Evolutionary conservation across 2,113 vertebrate species (phyloP).

Genomic region (Limnothrissa miodon): DNA sequence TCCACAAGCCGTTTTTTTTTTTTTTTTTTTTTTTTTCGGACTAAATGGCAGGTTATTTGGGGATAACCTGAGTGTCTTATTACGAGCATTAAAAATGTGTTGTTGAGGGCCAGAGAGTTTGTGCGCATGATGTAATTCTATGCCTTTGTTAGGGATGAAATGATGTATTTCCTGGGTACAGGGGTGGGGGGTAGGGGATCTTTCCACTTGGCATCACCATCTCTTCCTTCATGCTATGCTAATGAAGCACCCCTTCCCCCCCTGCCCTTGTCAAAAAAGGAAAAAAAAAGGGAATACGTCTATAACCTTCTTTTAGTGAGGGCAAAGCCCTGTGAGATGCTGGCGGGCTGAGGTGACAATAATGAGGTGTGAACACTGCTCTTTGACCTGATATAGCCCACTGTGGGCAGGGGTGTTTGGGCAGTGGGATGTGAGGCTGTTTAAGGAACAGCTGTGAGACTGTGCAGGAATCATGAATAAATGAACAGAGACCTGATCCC

Average conservation of each 20-base stretch:
- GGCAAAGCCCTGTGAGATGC: neutral
- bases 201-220: neutral
- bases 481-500: slow-evolving; percentile 76
- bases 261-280: too few species aligned
- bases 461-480: slow-evolving; percentile 70
- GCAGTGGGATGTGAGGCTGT: too few species aligned
- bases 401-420: neutral
- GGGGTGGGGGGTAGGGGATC: neutral
- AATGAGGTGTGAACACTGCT: neutral
- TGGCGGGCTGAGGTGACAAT: neutral
- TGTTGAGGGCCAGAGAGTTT: neutral
- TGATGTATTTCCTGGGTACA: slow-evolving; percentile 12
- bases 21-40: neutral
- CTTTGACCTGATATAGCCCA: neutral
- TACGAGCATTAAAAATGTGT: slow-evolving; percentile 13
- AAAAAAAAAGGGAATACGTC: neutral
- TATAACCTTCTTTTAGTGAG: neutral
- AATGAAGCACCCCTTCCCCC: neutral
- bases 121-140: neutral
- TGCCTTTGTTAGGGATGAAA: slow-evolving; percentile 8
- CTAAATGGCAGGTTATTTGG: neutral
- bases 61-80: slow-evolving; percentile 27
- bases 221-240: neutral
- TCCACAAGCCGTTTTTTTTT: neutral
- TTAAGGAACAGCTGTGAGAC: slow-evolving; percentile 64